Evolutionary conservation across 2,888 invertebrate genomes (phyloP).

Genomic region (Pollenia griseotomentosa): DNA sequence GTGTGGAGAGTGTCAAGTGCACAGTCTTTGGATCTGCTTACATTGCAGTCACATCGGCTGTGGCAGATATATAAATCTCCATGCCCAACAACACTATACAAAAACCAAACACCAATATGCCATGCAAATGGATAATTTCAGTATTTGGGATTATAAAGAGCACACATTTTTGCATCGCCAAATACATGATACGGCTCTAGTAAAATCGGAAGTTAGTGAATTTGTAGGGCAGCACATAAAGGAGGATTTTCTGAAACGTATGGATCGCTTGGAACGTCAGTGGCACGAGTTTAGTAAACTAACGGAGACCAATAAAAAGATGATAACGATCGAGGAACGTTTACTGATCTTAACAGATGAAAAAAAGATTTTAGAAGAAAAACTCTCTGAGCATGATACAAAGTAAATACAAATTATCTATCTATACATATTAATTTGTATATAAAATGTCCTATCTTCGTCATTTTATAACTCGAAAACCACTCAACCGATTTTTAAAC

Average conservation of each 20-base stretch:
- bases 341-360: conserved; percentile 13
- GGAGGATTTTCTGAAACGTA: conserved; percentile 10
- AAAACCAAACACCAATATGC: conserved; percentile 10
- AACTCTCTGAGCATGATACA: conserved; percentile 47
- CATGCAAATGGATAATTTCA: conserved; percentile 41
- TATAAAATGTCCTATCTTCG: too few species aligned
- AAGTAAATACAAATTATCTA: conserved; percentile 41
- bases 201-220: not conserved
- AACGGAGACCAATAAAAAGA: conserved; percentile 38
- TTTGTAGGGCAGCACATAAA: not conserved
- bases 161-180: conserved; percentile 31
- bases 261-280: conserved; percentile 43
- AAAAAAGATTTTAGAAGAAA: conserved; percentile 38
- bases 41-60: conserved; percentile 60
- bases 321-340: conserved; percentile 42
- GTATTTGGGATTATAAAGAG: conserved; percentile 55
- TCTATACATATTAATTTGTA: too few species aligned
- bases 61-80: not conserved
- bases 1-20: not conserved
- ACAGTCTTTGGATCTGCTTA: conserved; percentile 50
- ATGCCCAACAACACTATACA: conserved; percentile 41
- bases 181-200: not conserved
- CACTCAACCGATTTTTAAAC: too few species aligned
- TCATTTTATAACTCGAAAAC: too few species aligned
- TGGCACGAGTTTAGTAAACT: conserved; percentile 47